Base-by-base conservation (phyloP, 2,797 vertebrate species). In the Carapus acus region DNA sequence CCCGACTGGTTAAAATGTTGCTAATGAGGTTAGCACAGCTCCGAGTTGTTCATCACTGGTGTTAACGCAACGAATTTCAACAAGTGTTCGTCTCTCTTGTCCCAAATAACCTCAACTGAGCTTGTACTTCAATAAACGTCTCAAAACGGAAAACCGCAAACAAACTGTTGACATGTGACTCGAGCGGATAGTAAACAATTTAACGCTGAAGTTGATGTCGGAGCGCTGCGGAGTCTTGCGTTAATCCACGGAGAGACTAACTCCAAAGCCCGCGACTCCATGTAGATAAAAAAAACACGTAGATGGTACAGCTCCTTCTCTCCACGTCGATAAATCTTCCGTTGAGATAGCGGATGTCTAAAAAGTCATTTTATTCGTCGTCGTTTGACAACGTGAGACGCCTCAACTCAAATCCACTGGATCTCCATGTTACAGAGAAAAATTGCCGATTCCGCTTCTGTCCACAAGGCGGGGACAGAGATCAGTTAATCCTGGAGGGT, bases 171-270 rank as follows among this genome's bases (percentile, higher is more conserved):
- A 22, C 50, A 31, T 8, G 50, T 31, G 51, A 54, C 40, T 33
- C 48, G 1, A 29, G 12, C 33, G n/a, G 2, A 14, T 40, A 58
- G 59, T 71, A 65, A 71, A 53, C 54, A 53, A 27, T 58, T 65
- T 55, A 7, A 59, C 56, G 51, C 48, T 57, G 57, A 23, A 54
- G 42, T n/a, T 20, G 41, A 14, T 38, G 36, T 59, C 52, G 34
- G 44, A 37, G 73, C 58, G 65, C 40, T 57, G 52, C 22, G 61
- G 54, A 62, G 31, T 69, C 62, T 39, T 52, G 65, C 12, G 62
- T 76, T 82, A 81, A 80, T 82, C 83, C 83, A 68, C 70, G 58
- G 59, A 65, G 56, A 34, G 40, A 43, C 58, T 29, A 77, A 80
- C 72, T 82, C 67, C 70, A 40, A 31, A 33, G 48, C 3, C 48